These are phyloP conservation scores for Aleadryas rufinucha DNA, from an alignment of 2,113 vertebrate genomes.

Conservation along the genomic window DNA sequence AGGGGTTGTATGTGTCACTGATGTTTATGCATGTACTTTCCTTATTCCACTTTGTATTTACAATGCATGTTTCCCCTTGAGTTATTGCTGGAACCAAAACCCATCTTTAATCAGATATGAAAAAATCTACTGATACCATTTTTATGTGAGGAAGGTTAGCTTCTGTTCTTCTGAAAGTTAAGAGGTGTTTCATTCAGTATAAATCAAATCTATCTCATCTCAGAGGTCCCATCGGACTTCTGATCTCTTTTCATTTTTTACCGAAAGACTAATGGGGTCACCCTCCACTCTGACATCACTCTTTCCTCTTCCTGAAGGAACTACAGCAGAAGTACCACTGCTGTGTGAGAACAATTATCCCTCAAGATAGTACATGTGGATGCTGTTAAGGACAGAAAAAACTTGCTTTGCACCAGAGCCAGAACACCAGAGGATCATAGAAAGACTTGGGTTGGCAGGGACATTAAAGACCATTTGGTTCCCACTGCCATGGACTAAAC, in stretches of 20 bases:
- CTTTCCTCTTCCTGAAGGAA: not conserved
- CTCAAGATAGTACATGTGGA: accelerated
- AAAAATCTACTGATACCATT: not conserved
- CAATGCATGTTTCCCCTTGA: not conserved
- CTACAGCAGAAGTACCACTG: not conserved
- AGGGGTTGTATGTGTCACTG: not conserved
- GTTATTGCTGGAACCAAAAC: not conserved
- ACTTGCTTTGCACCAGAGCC: not conserved
- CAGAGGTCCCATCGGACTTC: not conserved
- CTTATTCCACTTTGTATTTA: not conserved
- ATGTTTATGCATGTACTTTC: not conserved
- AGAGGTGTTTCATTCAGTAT: not conserved
- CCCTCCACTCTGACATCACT: not conserved
- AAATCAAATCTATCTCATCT: not conserved
- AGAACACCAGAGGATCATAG: not conserved
- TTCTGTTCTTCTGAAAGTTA: not conserved
- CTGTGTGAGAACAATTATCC: not conserved
- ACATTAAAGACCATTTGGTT: not conserved
- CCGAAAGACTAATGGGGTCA: not conserved
- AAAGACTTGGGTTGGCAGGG: not conserved
- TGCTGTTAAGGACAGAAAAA: not conserved
- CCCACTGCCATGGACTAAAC: not conserved
- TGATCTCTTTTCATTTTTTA: not conserved
- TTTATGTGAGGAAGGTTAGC: not conserved
- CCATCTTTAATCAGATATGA: not conserved